Conservation (phyloP, 1,140 invertebrate genomes). For the Nymphalis io region DNA sequence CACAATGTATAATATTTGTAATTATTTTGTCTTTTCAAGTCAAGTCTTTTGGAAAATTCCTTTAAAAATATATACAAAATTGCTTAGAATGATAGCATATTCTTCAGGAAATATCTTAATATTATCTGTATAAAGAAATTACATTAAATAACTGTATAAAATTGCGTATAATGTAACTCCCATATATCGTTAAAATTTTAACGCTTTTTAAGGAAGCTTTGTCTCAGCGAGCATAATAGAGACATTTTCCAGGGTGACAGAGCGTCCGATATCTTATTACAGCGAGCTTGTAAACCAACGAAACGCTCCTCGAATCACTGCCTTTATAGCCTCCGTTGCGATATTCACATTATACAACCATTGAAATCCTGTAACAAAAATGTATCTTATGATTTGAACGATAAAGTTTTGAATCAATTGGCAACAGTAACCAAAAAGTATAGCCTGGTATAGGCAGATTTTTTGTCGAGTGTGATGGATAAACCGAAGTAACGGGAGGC, state of each 20-base stretch:
- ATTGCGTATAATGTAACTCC: too few relatives aligned
- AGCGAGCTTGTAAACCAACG: constrained; percentile 67
- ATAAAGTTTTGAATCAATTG: constrained; percentile 29
- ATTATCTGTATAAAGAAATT: too few relatives aligned
- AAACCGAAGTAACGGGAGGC: constrained; percentile 53
- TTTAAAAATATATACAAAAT: too few relatives aligned
- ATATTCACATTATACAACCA: constrained; percentile 64
- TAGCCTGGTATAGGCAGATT: constrained; percentile 56
- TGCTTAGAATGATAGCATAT: too few relatives aligned
- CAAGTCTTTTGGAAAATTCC: too few relatives aligned
- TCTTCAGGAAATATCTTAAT: too few relatives aligned
- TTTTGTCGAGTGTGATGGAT: constrained; percentile 68
- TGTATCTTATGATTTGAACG: constrained; percentile 17
- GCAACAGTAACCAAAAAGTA: not conserved
- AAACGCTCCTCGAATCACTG: constrained; percentile 69
- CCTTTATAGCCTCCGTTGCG: constrained; percentile 63
- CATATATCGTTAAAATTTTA: not conserved
- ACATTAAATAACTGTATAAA: too few relatives aligned
- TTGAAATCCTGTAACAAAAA: constrained; percentile 41
- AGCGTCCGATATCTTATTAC: constrained; percentile 73
- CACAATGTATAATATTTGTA: too few relatives aligned
- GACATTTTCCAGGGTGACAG: constrained; percentile 67
- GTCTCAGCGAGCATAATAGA: constrained; percentile 62
- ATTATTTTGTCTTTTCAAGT: too few relatives aligned
- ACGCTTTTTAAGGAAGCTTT: constrained; percentile 37